A percentile compares a stretch with the other conserved stretches of the same genome.
These are phyloP conservation scores for Sandelia bainsii DNA, from an alignment of 2,797 vertebrate species.

Conservation along the genomic window DNA sequence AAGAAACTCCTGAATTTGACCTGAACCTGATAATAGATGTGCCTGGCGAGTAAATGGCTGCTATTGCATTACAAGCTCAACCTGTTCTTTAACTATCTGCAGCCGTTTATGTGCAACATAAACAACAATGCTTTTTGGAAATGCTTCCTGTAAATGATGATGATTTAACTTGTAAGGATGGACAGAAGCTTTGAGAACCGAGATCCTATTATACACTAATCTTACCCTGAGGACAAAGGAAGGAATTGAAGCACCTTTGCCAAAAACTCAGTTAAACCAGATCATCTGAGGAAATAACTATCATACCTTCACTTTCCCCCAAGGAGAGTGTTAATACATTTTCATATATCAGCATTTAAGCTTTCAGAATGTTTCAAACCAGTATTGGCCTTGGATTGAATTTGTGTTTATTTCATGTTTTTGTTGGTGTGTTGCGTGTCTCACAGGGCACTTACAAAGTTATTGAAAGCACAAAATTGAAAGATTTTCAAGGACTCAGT, in stretches of 20 bases:
- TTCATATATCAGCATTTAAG: slow-evolving; percentile 41
- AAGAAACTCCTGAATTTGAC: slow-evolving; percentile 11
- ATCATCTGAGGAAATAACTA: slow-evolving; percentile 42
- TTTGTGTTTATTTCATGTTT: slow-evolving; percentile 6
- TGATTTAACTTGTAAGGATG: slow-evolving; percentile 48
- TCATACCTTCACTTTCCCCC: slow-evolving; percentile 25
- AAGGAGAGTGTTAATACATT: slow-evolving; percentile 32
- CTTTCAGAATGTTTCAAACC: slow-evolving; percentile 33
- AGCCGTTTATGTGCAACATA: slow-evolving; percentile 9
- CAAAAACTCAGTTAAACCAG: slow-evolving; percentile 50
- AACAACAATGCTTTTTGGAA: slow-evolving; percentile 24
- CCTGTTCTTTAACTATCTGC: slow-evolving; percentile 11
- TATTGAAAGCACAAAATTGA: slow-evolving; percentile 23
- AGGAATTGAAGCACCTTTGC: slow-evolving; percentile 50
- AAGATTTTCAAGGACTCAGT: slow-evolving; percentile 31
- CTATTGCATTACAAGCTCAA: slow-evolving; percentile 11
- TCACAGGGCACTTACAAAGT: slow-evolving; percentile 10
- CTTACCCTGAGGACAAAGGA: slow-evolving; percentile 40
- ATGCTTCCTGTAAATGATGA: slow-evolving; percentile 47
- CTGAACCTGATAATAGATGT: neutral
- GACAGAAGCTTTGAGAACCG: slow-evolving; percentile 47
- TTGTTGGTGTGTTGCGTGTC: slow-evolving; percentile 12
- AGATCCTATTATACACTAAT: slow-evolving; percentile 70
- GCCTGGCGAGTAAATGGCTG: slow-evolving; percentile 11
- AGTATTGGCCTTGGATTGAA: slow-evolving; percentile 24